Evolutionary conservation across 1,140 invertebrate species (phyloP), one percentile per base, ranked within the genome.

Genomic region (Drosophila baimaii): DNA sequence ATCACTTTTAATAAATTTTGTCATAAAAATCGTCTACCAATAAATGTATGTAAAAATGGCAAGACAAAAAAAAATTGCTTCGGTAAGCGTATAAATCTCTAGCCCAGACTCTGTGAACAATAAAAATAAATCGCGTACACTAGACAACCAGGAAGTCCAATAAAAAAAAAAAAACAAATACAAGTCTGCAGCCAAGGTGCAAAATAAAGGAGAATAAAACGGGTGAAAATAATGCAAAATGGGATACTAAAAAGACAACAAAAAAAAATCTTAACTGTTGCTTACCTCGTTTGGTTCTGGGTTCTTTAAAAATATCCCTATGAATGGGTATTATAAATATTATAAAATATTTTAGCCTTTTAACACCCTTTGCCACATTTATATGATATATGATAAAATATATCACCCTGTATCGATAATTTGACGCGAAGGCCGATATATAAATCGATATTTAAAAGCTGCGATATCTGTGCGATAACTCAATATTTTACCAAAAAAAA

Each of bases 41-140:
- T 52, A 37, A n/a, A 52, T 51, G 21, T 33, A 65, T 29, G 44
- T 25, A 62, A 62, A 65, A 61, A n/a, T 8, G 17, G 8, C 1
- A 27, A 25, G n/a, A 35, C 19, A 35, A 31, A 37, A 77, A 77
- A 56, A 63, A 49, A 35, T 62, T 7, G 54, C 39, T 49, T 41
- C 52, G 29, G 75, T 43, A 77, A 77, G 35, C 57, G 25, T 74
- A 77, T 77, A 77, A 77, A 77, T 77, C 75, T 77, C 29, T 37
- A 29, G 43, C 3, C 17, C 47, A 44, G 66, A 44, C 46, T 23
- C 15, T 12, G 25, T 44, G 21, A 49, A 77, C 57, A 72, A 79
- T 79, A 73, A 79, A 79, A 78, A 73, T 73, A 79, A 79, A 79
- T 78, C 35, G 61, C 65, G 61, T 78, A 43, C 46, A 41, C 44